Percentiles rank a stretch among this genome's conserved stretches.
phyloP scores from a whole-genome alignment of 2,797 vertebrate genomes.

The Lepus oiostolus region DNA sequence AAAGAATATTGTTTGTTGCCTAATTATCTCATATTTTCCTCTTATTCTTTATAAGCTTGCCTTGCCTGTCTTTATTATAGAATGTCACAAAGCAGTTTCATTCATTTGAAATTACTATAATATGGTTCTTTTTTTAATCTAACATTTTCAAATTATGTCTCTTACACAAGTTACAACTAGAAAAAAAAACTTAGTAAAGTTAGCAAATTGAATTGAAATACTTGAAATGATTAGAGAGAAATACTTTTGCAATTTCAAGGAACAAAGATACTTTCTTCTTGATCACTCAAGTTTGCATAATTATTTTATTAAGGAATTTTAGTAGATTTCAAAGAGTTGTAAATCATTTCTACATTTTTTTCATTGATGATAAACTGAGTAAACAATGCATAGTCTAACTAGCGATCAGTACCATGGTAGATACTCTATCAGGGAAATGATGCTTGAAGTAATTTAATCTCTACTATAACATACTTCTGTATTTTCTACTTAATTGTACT shows the following conservation, averaged over 20 bases:
- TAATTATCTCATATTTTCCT: not conserved
- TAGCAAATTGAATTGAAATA: not conserved
- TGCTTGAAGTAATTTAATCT: not conserved
- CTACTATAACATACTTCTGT: not conserved
- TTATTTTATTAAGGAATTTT: not conserved
- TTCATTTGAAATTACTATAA: not conserved
- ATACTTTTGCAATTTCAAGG: not conserved
- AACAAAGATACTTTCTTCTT: slow-evolving; percentile 19
- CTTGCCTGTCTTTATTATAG: too few species aligned
- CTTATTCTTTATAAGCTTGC: too few species aligned
- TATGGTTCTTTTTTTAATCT: not conserved
- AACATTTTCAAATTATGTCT: not conserved
- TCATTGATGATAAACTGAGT: not conserved
- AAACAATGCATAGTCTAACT: not conserved
- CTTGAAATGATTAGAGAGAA: not conserved
- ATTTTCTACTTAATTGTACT: not conserved
- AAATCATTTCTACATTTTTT: not conserved
- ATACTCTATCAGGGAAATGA: not conserved
- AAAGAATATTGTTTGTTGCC: not conserved
- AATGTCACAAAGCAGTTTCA: not conserved
- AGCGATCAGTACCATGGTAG: rapidly evolving
- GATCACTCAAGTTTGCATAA: not conserved
- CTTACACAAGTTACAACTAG: not conserved
- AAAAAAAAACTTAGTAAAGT: not conserved
- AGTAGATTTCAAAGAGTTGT: not conserved